Evolutionary conservation across 2,797 vertebrate species (phyloP).

Genomic region (Cyprinodon diabolis): DNA sequence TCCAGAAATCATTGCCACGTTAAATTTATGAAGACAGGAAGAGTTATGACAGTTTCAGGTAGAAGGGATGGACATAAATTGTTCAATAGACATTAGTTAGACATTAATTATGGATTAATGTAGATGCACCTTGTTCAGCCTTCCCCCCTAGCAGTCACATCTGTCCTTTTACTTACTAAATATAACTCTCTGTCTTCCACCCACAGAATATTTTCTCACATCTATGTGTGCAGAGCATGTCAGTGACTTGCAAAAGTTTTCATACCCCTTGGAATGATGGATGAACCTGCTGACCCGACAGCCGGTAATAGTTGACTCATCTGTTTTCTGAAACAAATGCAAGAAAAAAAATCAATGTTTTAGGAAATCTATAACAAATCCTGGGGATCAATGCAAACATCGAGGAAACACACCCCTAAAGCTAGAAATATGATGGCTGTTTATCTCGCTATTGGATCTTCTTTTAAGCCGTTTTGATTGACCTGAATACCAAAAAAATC

Average conservation of each 20-base stretch:
- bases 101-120: slow-evolving; percentile 75
- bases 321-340: background rate
- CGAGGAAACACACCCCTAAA: background rate
- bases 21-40: slow-evolving; percentile 43
- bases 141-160: slow-evolving; percentile 43
- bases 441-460: too few species aligned
- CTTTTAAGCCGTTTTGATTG: background rate
- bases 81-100: slow-evolving; percentile 67
- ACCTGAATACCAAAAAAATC: background rate
- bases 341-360: background rate
- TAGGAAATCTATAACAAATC: background rate
- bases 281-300: background rate
- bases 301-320: background rate
- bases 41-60: slow-evolving; percentile 68
- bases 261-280: background rate
- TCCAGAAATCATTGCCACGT: slow-evolving; percentile 47
- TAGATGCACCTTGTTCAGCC: slow-evolving; percentile 51
- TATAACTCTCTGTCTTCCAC: slow-evolving; percentile 35
- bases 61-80: slow-evolving; percentile 62
- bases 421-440: background rate
- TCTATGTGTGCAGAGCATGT: background rate
- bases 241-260: background rate
- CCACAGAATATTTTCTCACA: slow-evolving; percentile 25
- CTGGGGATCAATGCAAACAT: background rate
- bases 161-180: slow-evolving; percentile 45